Evolutionary conservation across 2,113 vertebrate genomes (phyloP).

Genomic region (Neolamprologus tretocephalus): DNA sequence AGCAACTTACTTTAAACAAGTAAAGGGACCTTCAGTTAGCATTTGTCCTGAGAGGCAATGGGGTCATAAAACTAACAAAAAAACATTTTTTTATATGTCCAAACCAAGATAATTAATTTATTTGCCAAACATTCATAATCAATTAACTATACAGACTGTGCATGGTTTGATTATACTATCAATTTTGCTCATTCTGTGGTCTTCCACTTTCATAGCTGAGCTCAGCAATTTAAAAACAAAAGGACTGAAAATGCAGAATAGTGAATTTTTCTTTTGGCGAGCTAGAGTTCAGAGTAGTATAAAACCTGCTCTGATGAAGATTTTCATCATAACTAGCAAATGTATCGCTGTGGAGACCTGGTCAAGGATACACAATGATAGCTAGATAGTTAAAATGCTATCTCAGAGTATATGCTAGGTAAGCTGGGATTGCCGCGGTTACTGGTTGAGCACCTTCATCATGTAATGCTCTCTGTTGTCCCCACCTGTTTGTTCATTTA

Average conservation of each 20-base stretch:
- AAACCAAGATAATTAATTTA: background rate
- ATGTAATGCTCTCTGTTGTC: background rate
- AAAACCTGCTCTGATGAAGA: background rate
- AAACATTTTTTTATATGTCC: background rate
- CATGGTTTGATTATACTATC: background rate
- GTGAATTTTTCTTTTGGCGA: background rate
- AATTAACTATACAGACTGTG: background rate
- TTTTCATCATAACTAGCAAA: background rate
- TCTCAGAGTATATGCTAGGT: background rate
- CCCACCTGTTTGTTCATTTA: background rate
- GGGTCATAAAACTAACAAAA: background rate
- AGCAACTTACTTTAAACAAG: background rate
- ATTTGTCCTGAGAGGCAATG: constrained; percentile 11
- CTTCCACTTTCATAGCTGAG: background rate
- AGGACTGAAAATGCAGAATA: background rate
- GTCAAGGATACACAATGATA: background rate
- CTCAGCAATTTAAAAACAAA: background rate
- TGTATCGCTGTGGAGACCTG: background rate
- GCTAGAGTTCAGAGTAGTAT: background rate
- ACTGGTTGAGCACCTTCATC: background rate
- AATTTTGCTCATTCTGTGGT: background rate
- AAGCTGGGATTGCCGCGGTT: background rate
- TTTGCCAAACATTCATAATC: background rate
- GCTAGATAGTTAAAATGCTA: background rate
- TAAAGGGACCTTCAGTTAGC: background rate